These are phyloP conservation scores for Stegostoma tigrinum DNA, from an alignment of 2,113 vertebrate genomes.

Conservation along the genomic window DNA sequence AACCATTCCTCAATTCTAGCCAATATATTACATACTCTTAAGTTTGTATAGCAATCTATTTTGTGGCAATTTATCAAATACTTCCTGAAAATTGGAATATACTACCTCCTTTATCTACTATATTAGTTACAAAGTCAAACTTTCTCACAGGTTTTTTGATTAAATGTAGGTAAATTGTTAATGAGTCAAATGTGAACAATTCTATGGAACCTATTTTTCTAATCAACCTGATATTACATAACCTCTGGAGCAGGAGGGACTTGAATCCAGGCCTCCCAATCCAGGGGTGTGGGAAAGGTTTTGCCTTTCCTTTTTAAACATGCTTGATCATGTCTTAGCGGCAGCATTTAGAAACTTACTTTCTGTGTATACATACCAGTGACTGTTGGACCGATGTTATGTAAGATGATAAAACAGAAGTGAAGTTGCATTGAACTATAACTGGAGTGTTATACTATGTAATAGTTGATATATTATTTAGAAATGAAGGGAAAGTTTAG, in stretches of 20 bases:
- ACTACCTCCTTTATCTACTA: not conserved
- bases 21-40: not conserved
- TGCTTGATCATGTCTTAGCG: not conserved
- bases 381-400: not conserved
- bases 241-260: too few relatives aligned
- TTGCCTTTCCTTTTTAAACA: not conserved
- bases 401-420: not conserved
- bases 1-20: not conserved
- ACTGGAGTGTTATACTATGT: not conserved
- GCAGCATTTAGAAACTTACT: not conserved
- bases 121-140: not conserved
- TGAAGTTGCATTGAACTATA: not conserved
- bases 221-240: too few relatives aligned
- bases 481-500: not conserved
- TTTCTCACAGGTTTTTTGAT: not conserved
- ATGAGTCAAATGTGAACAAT: not conserved
- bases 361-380: not conserved
- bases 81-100: not conserved
- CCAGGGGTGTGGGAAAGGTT: not conserved
- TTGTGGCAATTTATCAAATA: not conserved
- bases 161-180: not conserved
- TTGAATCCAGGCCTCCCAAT: too few relatives aligned
- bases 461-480: not conserved
- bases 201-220: too few relatives aligned
- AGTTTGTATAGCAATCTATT: not conserved